Percentiles rank a stretch among this genome's conserved stretches.
Evolutionary conservation across 1,140 invertebrate species (phyloP).

Genomic region (Drosophila malerkotliana): DNA sequence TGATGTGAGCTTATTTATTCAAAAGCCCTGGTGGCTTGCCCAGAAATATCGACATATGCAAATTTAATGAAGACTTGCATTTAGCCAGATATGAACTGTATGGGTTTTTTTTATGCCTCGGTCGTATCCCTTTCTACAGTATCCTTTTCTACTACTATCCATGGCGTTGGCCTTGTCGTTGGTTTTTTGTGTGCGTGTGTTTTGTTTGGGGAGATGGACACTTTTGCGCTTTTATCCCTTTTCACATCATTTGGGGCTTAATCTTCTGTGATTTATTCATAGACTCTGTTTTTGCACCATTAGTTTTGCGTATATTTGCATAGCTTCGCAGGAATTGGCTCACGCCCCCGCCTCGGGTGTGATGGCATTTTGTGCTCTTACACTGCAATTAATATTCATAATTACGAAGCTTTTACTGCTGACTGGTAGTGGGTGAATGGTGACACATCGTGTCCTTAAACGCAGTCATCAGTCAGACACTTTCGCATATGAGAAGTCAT

Average conservation of each 20-base stretch:
- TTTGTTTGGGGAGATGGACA: constrained; percentile 28
- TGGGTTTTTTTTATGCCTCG: constrained; percentile 8
- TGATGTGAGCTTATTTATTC: constrained; percentile 7
- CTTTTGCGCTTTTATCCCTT: constrained; percentile 60
- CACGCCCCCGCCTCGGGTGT: constrained; percentile 10
- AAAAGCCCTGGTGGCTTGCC: constrained; percentile 2
- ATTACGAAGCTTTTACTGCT: constrained; percentile 40
- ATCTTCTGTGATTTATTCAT: constrained; percentile 81
- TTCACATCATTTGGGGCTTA: constrained; percentile 74
- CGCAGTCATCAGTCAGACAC: constrained; percentile 52
- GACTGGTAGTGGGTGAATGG: constrained; percentile 2
- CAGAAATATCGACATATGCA: constrained; percentile 54
- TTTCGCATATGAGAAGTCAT: constrained; percentile 28
- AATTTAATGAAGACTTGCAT: constrained; percentile 44
- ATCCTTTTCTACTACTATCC: constrained; percentile 30
- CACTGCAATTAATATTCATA: constrained; percentile 74
- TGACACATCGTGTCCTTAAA: constrained; percentile 42
- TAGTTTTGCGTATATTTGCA: constrained; percentile 75
- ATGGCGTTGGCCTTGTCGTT: not conserved
- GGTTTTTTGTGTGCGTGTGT: not conserved
- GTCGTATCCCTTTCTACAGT: constrained; percentile 24
- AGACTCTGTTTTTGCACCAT: constrained; percentile 71
- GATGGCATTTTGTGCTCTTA: constrained; percentile 20
- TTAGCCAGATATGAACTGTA: constrained; percentile 40
- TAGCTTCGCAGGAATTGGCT: constrained; percentile 38